Base-by-base conservation (phyloP, 2,888 invertebrate genomes). In the Stenurella melanura region DNA sequence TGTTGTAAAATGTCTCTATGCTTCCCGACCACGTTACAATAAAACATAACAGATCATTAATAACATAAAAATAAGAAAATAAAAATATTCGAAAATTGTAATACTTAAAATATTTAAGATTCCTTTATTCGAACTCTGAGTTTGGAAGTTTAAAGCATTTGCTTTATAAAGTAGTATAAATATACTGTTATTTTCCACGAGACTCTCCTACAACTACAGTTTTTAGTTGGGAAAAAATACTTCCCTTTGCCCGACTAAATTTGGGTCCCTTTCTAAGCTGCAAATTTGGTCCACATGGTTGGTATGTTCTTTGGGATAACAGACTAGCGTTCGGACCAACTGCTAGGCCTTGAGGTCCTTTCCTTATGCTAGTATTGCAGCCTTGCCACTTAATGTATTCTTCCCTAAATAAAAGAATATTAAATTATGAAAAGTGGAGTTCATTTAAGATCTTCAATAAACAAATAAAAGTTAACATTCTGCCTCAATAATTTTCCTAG, bases 341-440 rank as follows among this genome's bases (percentile, higher is more conserved):
- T 0, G 91, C 90, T 0, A 91, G 60, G 42, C 88, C 87, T 77
- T 90, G 88, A n/a, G 90, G 88, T 0, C 92, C 93, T 30, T 89
- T 88, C 9, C 92, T 89, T 17, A 94, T 89, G 67, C 91, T 92
- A 0, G 93, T 93, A 88, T 96, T 94, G 0, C 96, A 94, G 0
- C 96, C 96, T 81, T 94, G 94, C 96, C 96, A 96, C 5, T 95
- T 93, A 67, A 96, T 92, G 86, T 96, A 96, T 86, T 96, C 96
- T 79, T 93, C 93, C 76, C 96, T 96, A 67, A 63, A 80, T 77
- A 19, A 21, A 38, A 73, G 69, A 30, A 73, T 67, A 38, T 71
- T 66, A 57, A 68, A 71, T 61, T 54, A 38, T 66, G 9, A 69
- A 30, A 68, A 26, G 18, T 67, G 11, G 26, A 4, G 2, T 26